Percentiles rank a stretch among this genome's conserved stretches.
phyloP scores from a whole-genome alignment of 2,888 invertebrate species.

The Sisyra nigra region DNA sequence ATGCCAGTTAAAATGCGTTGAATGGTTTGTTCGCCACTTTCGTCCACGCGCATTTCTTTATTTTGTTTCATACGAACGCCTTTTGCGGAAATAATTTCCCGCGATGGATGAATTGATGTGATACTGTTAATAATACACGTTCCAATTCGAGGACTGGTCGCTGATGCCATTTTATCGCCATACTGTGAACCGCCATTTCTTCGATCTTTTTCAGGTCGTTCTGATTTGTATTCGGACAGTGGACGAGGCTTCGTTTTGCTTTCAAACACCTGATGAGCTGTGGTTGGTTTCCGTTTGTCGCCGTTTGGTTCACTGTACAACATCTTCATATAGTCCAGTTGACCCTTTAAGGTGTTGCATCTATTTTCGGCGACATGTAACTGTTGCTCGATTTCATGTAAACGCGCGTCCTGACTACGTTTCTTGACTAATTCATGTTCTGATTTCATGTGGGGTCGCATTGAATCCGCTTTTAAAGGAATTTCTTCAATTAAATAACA shows the following conservation, averaged over 20 bases:
- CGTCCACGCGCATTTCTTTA: not conserved
- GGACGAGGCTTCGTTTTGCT: not conserved
- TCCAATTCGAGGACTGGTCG: not conserved
- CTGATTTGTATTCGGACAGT: not conserved
- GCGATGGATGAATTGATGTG: not conserved
- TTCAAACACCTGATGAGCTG: not conserved
- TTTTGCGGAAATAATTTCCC: not conserved
- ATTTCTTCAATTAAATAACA: constrained; percentile 1
- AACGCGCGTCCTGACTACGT: not conserved
- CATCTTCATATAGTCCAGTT: constrained; percentile 28
- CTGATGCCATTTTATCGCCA: not conserved
- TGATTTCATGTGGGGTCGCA: too few relatives aligned
- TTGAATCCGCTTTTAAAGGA: not conserved
- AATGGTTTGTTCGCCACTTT: constrained; percentile 14
- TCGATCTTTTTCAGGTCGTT: not conserved
- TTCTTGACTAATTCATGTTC: not conserved
- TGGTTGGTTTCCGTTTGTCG: not conserved
- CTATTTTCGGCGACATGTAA: constrained; percentile 26
- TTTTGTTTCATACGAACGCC: too few relatives aligned
- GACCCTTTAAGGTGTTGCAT: constrained; percentile 26
- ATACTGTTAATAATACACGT: not conserved
- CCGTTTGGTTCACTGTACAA: constrained; percentile 18
- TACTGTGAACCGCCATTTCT: too few relatives aligned
- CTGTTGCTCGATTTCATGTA: constrained; percentile 27
- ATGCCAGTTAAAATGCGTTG: constrained; percentile 25